Evolutionary conservation across 2,888 invertebrate genomes (phyloP), one percentile per base, ranked within the genome.

Genomic region (Platerodrilus igneus): DNA sequence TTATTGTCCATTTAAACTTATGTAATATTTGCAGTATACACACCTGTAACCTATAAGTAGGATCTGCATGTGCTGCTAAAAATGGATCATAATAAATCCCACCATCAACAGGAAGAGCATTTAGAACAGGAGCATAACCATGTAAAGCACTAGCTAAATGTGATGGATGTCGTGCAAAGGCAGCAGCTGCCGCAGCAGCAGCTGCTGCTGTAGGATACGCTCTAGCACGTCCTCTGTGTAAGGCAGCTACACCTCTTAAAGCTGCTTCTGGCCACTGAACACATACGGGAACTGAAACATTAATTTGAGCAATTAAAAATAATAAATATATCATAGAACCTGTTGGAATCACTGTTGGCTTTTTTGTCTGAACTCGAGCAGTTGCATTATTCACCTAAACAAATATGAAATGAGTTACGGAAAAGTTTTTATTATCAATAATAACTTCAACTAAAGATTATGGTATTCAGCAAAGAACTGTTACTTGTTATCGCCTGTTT

Each of bases 281-380:
- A 76, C 87, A 87, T 71, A 90, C 88, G 82, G 85, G 68, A 78
- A 83, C 81, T 81, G 73, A 66, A 67, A 68, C 2, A 3, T 25
- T 4, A 26, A 15, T n/a, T 9, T 13, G 21, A 16, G 1, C 10
- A 16, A 37, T n/a, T n/a, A n/a, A n/a, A n/a, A n/a, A n/a, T n/a
- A 47, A 36, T 31, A 39, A 41, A 45, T 19, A 7, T 2, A 28
- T 30, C n/a, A 35, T 52, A 87, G 82, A 76, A 91, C 91, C 91
- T 77, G 89, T 86, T 60, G 91, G 89, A 69, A 92, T 81, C 60
- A 89, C 78, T 57, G 90, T 83, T 59, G 91, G 87, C 78, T 97
- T 97, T 83, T 94, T 95, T 67, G 96, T 96, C 82, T 97, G 96
- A 72, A 97, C 95, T 77, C 97, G 81, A 64, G 97, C 97, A 62